phyloP scores from a whole-genome alignment of 2,797 vertebrate genomes.

The Pelochelys cantorii region DNA sequence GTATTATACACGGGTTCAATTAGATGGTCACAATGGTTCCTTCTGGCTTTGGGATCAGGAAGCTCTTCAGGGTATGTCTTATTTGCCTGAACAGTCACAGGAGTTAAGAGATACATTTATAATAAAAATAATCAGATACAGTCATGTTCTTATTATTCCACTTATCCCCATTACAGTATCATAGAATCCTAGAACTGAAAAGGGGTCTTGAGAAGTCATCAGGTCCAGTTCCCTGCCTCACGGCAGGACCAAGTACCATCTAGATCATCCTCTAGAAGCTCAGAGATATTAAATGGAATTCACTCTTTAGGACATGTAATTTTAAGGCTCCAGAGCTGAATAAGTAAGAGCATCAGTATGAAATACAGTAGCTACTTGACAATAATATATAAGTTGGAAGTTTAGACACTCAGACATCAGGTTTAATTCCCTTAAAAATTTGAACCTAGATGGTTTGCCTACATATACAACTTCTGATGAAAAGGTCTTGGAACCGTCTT shows the following conservation, averaged over 20 bases:
- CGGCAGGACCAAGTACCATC: too few relatives aligned
- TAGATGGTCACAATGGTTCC: too few relatives aligned
- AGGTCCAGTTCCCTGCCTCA: too few relatives aligned
- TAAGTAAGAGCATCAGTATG: background rate
- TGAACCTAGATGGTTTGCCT: background rate
- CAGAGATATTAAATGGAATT: background rate
- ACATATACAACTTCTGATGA: background rate
- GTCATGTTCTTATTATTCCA: too few relatives aligned
- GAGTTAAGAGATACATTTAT: background rate
- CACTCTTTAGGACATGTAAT: background rate
- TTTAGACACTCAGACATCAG: background rate
- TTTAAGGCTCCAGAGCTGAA: slow-evolving; percentile 27
- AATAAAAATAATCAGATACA: too few relatives aligned
- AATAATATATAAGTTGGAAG: background rate
- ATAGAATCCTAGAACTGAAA: too few relatives aligned
- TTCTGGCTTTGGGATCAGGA: too few relatives aligned
- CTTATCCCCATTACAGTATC: background rate
- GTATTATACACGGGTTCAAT: too few relatives aligned
- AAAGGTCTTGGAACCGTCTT: background rate
- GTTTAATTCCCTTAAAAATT: too few relatives aligned
- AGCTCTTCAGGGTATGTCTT: rapidly evolving
- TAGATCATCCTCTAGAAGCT: background rate
- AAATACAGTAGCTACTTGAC: background rate
- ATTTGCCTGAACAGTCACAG: background rate
- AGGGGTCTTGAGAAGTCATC: too few relatives aligned